Percentiles rank a stretch among this genome's conserved stretches.
Conservation (phyloP, 2,888 invertebrate genomes). For the Agonopterix alstromeriana region DNA sequence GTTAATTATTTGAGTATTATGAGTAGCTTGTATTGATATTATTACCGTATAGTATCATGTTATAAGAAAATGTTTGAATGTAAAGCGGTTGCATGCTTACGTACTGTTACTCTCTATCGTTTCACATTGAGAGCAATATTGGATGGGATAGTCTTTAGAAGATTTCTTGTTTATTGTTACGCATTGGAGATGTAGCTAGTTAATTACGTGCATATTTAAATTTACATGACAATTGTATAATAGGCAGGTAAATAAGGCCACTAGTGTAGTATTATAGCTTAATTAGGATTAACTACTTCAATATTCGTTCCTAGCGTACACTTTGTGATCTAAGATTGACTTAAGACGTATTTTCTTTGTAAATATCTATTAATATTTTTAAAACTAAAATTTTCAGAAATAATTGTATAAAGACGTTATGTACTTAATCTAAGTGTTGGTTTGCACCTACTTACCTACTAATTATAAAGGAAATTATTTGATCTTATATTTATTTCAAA, state of each 20-base stretch:
- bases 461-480: slow-evolving; percentile 1
- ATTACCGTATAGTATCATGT: not conserved
- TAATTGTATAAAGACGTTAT: slow-evolving; percentile 10
- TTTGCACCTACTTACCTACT: slow-evolving; percentile 4
- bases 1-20: not conserved
- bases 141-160: slow-evolving; percentile 7
- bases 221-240: slow-evolving; percentile 17
- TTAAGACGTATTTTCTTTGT: slow-evolving; percentile 28
- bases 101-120: slow-evolving; percentile 7
- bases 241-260: not conserved
- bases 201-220: slow-evolving; percentile 11
- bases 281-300: slow-evolving; percentile 15
- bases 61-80: not conserved
- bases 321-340: slow-evolving; percentile 31
- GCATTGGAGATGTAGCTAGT: slow-evolving; percentile 10
- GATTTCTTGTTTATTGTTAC: slow-evolving; percentile 10
- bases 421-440: slow-evolving; percentile 15
- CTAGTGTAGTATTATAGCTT: slow-evolving; percentile 4
- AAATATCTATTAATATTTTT: slow-evolving; percentile 12
- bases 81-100: not conserved
- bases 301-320: slow-evolving; percentile 46
- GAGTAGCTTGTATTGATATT: slow-evolving; percentile 3
- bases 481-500: slow-evolving; percentile 7
- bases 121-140: slow-evolving; percentile 6
- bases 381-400: slow-evolving; percentile 7